Conservation (phyloP, 2,113 vertebrate species). For the Sakesphorus luctuosus region DNA sequence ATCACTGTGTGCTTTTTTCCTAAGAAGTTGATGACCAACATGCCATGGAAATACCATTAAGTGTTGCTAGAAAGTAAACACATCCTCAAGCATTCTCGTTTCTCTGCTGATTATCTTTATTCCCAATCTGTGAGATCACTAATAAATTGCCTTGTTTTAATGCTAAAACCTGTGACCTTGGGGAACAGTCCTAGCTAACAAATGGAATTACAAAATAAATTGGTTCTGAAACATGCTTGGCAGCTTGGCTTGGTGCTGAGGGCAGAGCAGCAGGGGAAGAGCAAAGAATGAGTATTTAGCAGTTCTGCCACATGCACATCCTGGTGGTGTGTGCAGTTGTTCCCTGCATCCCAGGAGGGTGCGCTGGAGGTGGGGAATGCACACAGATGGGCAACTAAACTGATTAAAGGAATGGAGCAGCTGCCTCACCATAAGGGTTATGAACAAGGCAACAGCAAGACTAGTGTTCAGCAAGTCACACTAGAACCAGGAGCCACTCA, state of each 20-base stretch:
- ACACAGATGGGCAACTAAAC: neutral
- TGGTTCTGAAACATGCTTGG: neutral
- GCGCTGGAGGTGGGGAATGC: neutral
- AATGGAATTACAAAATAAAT: conserved; percentile 3
- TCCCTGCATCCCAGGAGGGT: neutral
- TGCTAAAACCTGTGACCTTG: neutral
- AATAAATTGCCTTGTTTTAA: conserved; percentile 26
- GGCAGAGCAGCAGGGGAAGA: neutral
- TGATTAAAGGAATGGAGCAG: neutral
- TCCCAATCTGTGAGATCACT: neutral
- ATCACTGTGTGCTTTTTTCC: neutral
- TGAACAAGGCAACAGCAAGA: neutral
- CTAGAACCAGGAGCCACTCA: neutral
- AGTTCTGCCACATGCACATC: neutral
- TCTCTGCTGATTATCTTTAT: conserved; percentile 1
- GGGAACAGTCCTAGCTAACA: neutral
- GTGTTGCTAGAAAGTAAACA: neutral
- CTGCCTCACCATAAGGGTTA: neutral
- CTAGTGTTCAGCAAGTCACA: neutral
- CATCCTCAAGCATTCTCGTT: neutral
- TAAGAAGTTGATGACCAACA: neutral
- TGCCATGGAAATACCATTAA: neutral
- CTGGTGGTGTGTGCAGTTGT: neutral
- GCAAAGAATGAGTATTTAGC: neutral
- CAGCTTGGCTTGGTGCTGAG: neutral